phyloP scores from a whole-genome alignment of 2,888 invertebrate species.

The Teleiodes luculella region DNA sequence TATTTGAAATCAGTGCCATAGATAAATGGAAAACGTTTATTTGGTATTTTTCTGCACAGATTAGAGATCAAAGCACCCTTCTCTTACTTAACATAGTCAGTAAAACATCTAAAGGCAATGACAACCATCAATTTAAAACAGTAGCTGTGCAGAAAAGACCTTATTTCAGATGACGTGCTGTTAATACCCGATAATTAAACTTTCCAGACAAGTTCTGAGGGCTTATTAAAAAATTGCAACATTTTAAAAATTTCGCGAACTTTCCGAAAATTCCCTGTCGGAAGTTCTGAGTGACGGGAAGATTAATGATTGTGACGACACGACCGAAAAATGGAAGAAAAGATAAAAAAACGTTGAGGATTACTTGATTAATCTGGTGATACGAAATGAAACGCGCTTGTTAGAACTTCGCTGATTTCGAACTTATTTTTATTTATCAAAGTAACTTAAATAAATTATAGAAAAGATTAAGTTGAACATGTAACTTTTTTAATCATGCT shows the following conservation, averaged over 20 bases:
- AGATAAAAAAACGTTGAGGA: constrained; percentile 19
- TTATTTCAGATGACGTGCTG: constrained; percentile 17
- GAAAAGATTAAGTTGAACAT: no score
- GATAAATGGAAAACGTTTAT: no score
- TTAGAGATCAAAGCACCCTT: background rate
- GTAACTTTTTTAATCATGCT: no score
- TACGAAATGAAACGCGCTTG: background rate
- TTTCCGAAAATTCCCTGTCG: constrained; percentile 48
- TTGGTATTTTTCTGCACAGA: no score
- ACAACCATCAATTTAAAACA: background rate
- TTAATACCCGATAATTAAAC: constrained; percentile 31
- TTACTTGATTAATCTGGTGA: background rate
- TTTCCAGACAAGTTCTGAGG: constrained; percentile 31
- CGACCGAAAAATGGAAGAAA: constrained; percentile 30
- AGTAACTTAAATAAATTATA: no score
- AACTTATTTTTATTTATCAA: no score
- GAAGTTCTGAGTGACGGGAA: constrained; percentile 39
- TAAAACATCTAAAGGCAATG: background rate
- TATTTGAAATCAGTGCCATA: no score
- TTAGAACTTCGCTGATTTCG: background rate
- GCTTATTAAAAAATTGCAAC: constrained; percentile 39
- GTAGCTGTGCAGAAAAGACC: background rate
- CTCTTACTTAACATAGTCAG: background rate
- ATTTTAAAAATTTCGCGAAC: constrained; percentile 34
- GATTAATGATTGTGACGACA: constrained; percentile 52